Evolutionary conservation across 2,113 vertebrate genomes (phyloP), one percentile per base, ranked within the genome.

Genomic region (Leptocoma aspasia): DNA sequence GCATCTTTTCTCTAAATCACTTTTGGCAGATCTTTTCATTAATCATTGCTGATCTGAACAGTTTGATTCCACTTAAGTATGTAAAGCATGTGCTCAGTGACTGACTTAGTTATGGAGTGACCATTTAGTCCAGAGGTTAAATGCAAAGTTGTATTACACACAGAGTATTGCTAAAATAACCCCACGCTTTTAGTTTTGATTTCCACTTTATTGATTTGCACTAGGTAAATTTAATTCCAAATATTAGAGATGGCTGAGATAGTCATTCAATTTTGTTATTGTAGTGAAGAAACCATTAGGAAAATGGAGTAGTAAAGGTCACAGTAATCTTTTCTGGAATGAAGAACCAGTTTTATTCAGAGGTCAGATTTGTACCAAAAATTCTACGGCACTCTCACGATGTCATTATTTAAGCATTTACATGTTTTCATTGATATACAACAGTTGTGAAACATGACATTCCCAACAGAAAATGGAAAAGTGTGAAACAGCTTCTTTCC

Each of bases 201-300:
- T 97, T 97, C 89, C 35, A 94, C 89, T 95, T 95, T 97, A 98
- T 97, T 87, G 97, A 98, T 97, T 96, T 94, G 80, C 72, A 84
- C 86, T 54, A 76, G 73, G 90, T 89, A 97, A 95, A 97, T 98
- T 95, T 95, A 97, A 98, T 98, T 98, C 94, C 69, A 91, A 73
- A 87, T 87, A 94, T 94, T 59, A 69, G 50, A 96, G 83, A 97
- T 61, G 94, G 81, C 92, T 81, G 91, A 82, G 65, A 47, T 80
- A 93, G 82, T 87, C 95, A 90, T 97, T 97, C 96, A 82, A 83
- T 91, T 92, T 95, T 64, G 75, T 60, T 89, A 96, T 95, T 96
- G 93, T 81, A 77, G 89, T 69, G 91, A 94, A 97, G 95, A 96
- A 95, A 81, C 96, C 96, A 97, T 97, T 97, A 97, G 84, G 88